phyloP scores from a whole-genome alignment of 2,797 vertebrate species.

The Knipowitschia caucasica region DNA sequence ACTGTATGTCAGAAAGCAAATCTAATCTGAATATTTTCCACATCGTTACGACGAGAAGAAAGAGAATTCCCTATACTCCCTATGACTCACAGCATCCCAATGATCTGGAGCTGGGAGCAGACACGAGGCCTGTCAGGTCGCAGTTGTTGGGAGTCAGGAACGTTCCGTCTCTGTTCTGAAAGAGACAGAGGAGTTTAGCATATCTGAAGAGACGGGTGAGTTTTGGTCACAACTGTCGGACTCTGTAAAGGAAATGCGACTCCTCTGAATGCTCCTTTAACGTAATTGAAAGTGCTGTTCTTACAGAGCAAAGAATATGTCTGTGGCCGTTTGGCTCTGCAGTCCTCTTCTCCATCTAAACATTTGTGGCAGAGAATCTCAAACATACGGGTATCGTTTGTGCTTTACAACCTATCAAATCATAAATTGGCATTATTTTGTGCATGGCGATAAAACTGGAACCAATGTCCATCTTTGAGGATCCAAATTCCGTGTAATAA shows the following conservation, averaged over 20 bases:
- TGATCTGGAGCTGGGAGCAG: no score
- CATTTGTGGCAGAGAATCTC: constrained; percentile 49
- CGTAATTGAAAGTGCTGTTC: background rate
- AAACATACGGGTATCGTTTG: constrained; percentile 14
- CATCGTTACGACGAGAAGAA: background rate
- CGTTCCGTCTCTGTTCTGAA: background rate
- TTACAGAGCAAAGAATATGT: background rate
- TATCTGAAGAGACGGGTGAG: background rate
- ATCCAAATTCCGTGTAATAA: no score
- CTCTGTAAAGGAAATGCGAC: background rate
- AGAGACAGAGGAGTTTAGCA: background rate
- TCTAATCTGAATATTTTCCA: constrained; percentile 3
- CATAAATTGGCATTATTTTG: no score
- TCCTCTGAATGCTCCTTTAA: background rate
- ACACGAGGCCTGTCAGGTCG: no score
- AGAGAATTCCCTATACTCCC: no score
- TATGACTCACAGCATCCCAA: no score
- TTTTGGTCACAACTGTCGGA: background rate
- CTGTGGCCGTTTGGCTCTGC: background rate
- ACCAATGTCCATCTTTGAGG: no score
- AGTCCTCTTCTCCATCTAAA: constrained; percentile 24
- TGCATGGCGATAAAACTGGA: no score
- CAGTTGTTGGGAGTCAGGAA: no score
- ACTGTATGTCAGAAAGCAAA: background rate
- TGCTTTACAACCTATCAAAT: no score